Conservation (phyloP, 2,888 invertebrate genomes). For the Tipula unca region DNA sequence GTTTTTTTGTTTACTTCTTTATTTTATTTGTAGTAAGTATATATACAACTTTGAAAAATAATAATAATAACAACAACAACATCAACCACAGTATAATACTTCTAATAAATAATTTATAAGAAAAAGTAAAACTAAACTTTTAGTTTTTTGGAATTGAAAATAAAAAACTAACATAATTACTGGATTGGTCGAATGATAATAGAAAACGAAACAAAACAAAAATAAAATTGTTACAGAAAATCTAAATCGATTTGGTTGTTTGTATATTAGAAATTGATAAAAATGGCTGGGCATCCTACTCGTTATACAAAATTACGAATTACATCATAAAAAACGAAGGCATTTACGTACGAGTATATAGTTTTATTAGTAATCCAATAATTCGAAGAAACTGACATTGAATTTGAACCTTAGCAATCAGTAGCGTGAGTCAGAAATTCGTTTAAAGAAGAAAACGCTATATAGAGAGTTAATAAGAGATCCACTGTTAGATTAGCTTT, state of each 20-base stretch:
- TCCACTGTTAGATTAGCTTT: no score
- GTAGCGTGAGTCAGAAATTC: no score
- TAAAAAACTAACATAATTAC: background rate
- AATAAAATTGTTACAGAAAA: background rate
- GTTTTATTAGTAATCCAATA: no score
- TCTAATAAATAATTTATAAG: conserved; percentile 16
- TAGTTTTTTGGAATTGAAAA: background rate
- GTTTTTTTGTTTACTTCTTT: background rate
- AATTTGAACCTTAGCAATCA: no score
- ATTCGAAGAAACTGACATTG: no score
- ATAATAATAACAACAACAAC: background rate
- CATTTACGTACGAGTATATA: no score
- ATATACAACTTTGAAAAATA: background rate
- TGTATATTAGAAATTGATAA: background rate
- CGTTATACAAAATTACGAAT: no score
- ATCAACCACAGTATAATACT: background rate
- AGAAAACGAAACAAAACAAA: conserved; percentile 16
- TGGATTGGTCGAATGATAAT: background rate
- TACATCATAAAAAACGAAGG: no score
- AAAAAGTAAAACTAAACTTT: background rate
- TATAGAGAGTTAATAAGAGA: no score
- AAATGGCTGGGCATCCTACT: no score
- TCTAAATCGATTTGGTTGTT: background rate
- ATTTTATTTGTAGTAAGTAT: background rate
- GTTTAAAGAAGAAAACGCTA: no score